Conservation (phyloP, 1,140 invertebrate species). For the Ceratitis capitata region DNA sequence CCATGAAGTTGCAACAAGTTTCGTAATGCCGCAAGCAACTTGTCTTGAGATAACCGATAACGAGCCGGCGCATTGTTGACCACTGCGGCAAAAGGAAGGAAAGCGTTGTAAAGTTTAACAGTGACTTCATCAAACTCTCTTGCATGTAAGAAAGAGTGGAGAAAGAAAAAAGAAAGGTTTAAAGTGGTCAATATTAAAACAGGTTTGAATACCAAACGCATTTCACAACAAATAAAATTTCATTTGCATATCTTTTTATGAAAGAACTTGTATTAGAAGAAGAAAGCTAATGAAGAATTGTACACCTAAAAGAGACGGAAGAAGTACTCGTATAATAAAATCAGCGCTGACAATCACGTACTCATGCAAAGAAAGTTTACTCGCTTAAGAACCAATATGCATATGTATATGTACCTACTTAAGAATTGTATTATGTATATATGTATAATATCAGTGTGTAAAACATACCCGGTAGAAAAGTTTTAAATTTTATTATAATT, state of each 20-base stretch:
- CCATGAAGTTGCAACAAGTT: conserved; percentile 38
- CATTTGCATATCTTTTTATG: too few species aligned
- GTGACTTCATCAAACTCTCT: background rate
- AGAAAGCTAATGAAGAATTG: background rate
- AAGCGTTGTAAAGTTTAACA: background rate
- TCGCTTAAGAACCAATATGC: background rate
- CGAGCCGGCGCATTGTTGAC: background rate
- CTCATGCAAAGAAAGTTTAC: background rate
- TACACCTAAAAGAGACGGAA: background rate
- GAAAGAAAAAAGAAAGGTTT: background rate
- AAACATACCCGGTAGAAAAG: background rate
- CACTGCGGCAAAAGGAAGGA: background rate
- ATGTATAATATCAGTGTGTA: too few species aligned
- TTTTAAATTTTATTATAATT: too few species aligned
- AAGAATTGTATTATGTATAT: too few species aligned
- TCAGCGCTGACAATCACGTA: background rate
- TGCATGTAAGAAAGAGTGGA: background rate
- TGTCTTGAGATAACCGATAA: background rate
- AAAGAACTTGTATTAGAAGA: too few species aligned
- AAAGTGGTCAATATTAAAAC: background rate
- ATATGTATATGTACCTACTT: background rate
- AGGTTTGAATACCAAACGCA: background rate
- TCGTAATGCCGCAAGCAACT: background rate
- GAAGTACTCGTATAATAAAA: background rate
- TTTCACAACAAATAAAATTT: background rate